phyloP scores from a whole-genome alignment of 2,888 invertebrate genomes.

The Dexiosoma caninum region DNA sequence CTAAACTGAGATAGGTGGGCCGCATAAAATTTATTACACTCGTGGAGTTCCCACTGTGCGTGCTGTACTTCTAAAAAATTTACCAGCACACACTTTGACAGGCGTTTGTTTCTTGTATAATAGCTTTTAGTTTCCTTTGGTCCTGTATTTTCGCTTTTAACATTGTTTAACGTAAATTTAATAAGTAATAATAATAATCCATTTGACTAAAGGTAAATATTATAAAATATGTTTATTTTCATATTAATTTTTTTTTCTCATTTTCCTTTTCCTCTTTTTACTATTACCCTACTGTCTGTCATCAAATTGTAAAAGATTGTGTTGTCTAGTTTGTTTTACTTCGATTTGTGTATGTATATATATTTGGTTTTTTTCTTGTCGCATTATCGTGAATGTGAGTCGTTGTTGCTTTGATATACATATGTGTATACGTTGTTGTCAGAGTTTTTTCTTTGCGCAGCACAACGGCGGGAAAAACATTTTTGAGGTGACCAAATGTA shows the following conservation, averaged over 20 bases:
- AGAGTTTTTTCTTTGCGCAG: conserved; percentile 63
- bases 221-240: conserved; percentile 19
- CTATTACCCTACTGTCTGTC: conserved; percentile 59
- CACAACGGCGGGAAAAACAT: conserved; percentile 70
- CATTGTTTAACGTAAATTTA: not conserved
- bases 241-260: conserved; percentile 27
- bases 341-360: conserved; percentile 54
- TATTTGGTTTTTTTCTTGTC: conserved; percentile 45
- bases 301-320: conserved; percentile 49
- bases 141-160: not conserved
- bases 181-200: no score
- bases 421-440: conserved; percentile 55
- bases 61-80: conserved; percentile 67
- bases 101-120: conserved; percentile 55
- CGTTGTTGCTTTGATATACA: conserved; percentile 57
- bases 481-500: conserved; percentile 62
- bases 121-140: not conserved
- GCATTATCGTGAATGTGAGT: conserved; percentile 61
- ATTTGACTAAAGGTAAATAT: conserved; percentile 54
- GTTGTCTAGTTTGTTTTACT: conserved; percentile 38
- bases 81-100: conserved; percentile 61
- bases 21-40: conserved; percentile 47
- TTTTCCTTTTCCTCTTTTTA: conserved; percentile 19
- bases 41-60: conserved; percentile 67
- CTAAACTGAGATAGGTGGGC: conserved; percentile 15